phyloP scores from a whole-genome alignment of 2,888 invertebrate genomes.

The Scelioninae gen. 1 region DNA sequence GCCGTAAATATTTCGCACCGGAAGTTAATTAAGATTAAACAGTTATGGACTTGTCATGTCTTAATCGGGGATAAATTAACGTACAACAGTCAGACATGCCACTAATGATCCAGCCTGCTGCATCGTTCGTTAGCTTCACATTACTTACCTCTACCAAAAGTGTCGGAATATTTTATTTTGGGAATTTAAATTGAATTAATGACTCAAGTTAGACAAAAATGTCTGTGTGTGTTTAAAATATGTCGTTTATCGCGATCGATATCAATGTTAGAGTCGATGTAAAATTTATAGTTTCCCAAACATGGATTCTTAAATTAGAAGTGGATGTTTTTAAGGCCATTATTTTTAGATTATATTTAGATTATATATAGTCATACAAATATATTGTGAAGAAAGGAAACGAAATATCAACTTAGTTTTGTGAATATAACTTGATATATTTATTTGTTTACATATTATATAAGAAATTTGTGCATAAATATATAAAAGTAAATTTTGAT shows the following conservation, averaged over 20 bases:
- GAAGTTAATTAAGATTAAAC: constrained; percentile 60
- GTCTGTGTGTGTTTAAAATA: constrained; percentile 15
- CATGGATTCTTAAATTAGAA: constrained; percentile 31
- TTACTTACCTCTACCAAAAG: constrained; percentile 11
- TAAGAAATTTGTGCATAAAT: too few relatives aligned
- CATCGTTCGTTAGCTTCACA: constrained; percentile 8
- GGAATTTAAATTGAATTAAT: constrained; percentile 42
- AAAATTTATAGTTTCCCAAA: constrained; percentile 11
- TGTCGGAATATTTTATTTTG: constrained; percentile 27
- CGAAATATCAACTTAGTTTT: too few relatives aligned
- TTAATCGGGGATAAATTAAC: constrained; percentile 53
- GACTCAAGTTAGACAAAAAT: constrained; percentile 34
- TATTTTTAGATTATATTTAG: too few relatives aligned
- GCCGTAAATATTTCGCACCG: constrained; percentile 40
- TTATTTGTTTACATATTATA: too few relatives aligned
- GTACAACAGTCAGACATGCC: constrained; percentile 31
- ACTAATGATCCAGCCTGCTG: constrained; percentile 37
- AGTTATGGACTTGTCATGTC: constrained; percentile 51
- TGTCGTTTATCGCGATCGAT: constrained; percentile 24
- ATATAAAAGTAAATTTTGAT: too few relatives aligned
- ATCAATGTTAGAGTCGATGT: constrained; percentile 6
- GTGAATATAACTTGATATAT: too few relatives aligned
- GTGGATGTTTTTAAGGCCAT: background rate
- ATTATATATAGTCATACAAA: too few relatives aligned
- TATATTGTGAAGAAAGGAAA: too few relatives aligned